Conservation (phyloP, 1,140 invertebrate species). For the Drosophila kurseongensis region DNA sequence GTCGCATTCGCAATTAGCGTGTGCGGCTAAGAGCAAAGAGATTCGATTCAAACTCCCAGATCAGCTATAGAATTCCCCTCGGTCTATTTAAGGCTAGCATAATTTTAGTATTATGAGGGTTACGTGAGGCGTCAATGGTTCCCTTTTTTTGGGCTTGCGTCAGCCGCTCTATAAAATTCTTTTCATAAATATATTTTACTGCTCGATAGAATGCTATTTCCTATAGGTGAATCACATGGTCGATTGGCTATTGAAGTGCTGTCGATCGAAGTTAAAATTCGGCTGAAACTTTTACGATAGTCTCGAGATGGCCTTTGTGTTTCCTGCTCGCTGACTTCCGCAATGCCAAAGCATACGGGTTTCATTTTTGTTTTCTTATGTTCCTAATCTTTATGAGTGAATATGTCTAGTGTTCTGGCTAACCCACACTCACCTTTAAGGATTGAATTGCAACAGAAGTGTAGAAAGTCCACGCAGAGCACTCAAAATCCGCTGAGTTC, state of each 20-base stretch:
- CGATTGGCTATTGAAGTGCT: constrained; percentile 25
- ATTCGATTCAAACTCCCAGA: constrained; percentile 17
- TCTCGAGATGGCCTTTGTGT: constrained; percentile 30
- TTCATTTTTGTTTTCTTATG: not conserved
- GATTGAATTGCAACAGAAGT: constrained; percentile 27
- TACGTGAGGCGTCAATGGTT: constrained; percentile 53
- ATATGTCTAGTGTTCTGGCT: not conserved
- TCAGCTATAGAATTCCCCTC: constrained; percentile 31
- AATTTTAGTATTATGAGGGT: constrained; percentile 62
- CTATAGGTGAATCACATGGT: constrained; percentile 56
- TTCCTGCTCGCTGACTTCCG: constrained; percentile 48
- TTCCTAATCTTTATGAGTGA: not conserved
- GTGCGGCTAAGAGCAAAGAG: constrained; percentile 47
- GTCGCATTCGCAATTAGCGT: constrained; percentile 60
- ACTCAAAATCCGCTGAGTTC: constrained; percentile 28
- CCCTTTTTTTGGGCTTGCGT: constrained; percentile 36
- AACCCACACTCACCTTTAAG: constrained; percentile 40
- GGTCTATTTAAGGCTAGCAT: constrained; percentile 67
- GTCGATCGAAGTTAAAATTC: constrained; percentile 36
- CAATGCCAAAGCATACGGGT: constrained; percentile 23
- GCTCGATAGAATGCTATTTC: constrained; percentile 40
- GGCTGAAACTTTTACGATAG: constrained; percentile 51
- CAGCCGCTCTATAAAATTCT: constrained; percentile 48
- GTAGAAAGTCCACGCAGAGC: constrained; percentile 16
- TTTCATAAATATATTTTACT: constrained; percentile 37